Percentiles rank a stretch among this genome's conserved stretches.
Conservation (phyloP, 2,113 vertebrate genomes). For the Saccopteryx bilineata region DNA sequence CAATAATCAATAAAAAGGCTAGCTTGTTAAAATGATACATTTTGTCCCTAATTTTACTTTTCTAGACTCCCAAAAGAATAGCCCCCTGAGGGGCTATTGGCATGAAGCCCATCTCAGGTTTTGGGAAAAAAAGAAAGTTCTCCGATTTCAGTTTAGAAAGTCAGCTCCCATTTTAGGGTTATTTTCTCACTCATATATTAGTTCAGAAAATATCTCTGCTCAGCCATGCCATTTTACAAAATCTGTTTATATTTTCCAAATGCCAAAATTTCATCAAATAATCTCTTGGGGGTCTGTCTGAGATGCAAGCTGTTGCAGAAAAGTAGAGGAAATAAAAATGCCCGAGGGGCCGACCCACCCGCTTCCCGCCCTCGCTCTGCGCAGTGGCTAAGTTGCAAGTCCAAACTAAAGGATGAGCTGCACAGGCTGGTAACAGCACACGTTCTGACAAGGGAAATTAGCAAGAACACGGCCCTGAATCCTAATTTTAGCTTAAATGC, state of each 20-base stretch:
- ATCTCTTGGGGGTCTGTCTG: not conserved
- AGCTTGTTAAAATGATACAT: not conserved
- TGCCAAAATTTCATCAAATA: slow-evolving; percentile 17
- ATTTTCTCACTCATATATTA: not conserved
- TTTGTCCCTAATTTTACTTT: not conserved
- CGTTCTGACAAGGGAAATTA: not conserved
- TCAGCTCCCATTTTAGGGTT: not conserved
- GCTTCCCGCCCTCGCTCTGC: not conserved
- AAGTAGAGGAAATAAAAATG: not conserved
- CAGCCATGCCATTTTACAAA: not conserved
- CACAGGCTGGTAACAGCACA: not conserved
- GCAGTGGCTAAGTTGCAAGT: not conserved
- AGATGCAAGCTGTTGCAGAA: not conserved
- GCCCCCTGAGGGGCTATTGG: not conserved
- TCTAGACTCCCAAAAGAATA: not conserved
- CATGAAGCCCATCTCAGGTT: not conserved
- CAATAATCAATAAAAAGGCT: not conserved
- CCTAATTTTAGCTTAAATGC: slow-evolving; percentile 24
- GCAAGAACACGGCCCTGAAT: not conserved
- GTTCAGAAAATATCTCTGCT: slow-evolving; percentile 41
- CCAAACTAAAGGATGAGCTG: not conserved
- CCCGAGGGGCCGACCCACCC: not conserved
- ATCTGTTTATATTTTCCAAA: slow-evolving; percentile 34
- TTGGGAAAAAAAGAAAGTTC: not conserved
- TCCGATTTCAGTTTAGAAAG: slow-evolving; percentile 9